Conservation (phyloP, 2,888 invertebrate species). For the Pinctada fucata region DNA sequence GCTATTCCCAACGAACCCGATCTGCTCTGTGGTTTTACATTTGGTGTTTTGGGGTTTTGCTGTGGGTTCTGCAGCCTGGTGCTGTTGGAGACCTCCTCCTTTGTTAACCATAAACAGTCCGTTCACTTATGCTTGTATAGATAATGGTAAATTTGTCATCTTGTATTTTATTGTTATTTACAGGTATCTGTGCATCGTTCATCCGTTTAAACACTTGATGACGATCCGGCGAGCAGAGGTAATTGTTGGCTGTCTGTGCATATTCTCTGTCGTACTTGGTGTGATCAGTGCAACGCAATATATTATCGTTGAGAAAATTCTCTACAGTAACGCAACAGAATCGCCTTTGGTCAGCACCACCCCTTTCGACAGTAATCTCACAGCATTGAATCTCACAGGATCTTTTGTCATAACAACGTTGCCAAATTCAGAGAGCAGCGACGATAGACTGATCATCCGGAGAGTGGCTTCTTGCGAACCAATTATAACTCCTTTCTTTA, state of each 20-base stretch:
- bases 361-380: background rate
- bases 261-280: conserved; percentile 48
- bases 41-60: no score
- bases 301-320: conserved; percentile 10
- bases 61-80: no score
- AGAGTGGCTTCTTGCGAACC: background rate
- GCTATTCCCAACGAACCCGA: no score
- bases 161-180: background rate
- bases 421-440: background rate
- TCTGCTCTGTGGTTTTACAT: no score
- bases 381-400: background rate
- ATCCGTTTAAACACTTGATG: conserved; percentile 72
- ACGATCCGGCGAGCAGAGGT: conserved; percentile 64
- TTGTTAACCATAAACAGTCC: no score
- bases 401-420: background rate
- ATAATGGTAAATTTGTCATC: no score
- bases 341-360: background rate
- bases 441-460: background rate
- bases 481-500: conserved; percentile 47
- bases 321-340: background rate
- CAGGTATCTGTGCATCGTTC: conserved; percentile 70
- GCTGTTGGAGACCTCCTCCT: no score
- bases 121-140: no score
- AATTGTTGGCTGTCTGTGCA: conserved; percentile 46
- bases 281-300: conserved; percentile 46